Conservation (phyloP, 2,113 vertebrate genomes). For the Gorsachius goisagi region DNA sequence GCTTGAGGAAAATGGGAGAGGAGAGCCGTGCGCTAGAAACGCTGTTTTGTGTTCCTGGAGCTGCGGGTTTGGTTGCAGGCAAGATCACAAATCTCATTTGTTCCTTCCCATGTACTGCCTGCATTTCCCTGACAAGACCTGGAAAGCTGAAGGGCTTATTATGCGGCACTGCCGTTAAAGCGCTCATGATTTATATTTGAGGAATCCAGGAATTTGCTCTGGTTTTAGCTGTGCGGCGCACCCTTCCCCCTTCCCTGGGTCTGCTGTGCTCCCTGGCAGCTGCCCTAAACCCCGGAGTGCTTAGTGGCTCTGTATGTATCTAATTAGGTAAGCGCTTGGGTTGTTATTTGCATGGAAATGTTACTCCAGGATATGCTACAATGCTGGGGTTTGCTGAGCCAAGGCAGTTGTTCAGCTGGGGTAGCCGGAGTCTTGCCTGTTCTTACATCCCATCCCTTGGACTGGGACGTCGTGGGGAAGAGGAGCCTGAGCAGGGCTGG, state of each 20-base stretch:
- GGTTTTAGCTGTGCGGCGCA: background rate
- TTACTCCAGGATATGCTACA: background rate
- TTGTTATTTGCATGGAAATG: slow-evolving; percentile 37
- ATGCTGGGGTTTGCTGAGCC: slow-evolving; percentile 10
- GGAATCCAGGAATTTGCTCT: slow-evolving; percentile 50
- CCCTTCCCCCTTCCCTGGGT: slow-evolving; percentile 39
- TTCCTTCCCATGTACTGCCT: background rate
- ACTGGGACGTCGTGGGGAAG: background rate
- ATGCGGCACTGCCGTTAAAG: background rate
- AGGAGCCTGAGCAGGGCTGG: background rate
- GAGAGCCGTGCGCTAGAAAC: background rate
- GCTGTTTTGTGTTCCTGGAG: background rate
- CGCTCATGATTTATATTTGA: slow-evolving; percentile 41
- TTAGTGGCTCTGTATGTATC: slow-evolving; percentile 20
- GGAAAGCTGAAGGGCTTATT: slow-evolving; percentile 32
- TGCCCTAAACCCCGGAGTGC: slow-evolving; percentile 9
- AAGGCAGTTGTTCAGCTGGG: background rate
- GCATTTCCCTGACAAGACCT: background rate
- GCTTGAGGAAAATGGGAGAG: background rate
- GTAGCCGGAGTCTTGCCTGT: background rate
- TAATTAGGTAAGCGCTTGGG: slow-evolving; percentile 27
- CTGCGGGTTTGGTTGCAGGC: background rate
- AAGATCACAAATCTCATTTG: background rate
- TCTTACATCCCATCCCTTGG: background rate
- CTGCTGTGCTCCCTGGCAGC: slow-evolving; percentile 32